Conservation (phyloP, 2,113 vertebrate species). For the Thamnaconus septentrionalis region DNA sequence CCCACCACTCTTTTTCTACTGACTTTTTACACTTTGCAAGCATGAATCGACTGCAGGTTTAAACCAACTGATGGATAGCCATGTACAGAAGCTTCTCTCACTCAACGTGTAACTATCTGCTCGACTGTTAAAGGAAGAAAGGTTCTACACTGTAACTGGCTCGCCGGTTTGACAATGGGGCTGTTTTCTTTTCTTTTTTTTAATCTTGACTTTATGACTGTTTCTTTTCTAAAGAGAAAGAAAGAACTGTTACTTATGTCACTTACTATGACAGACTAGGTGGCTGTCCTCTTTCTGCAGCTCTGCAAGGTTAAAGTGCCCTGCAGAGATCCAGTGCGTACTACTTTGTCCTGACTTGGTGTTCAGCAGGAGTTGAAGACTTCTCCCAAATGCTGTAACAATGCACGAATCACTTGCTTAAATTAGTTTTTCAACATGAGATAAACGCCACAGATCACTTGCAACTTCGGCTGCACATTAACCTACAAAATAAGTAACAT, state of each 20-base stretch:
- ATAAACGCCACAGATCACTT: background rate
- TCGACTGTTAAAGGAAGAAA: conserved; percentile 32
- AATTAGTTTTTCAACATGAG: too few species aligned
- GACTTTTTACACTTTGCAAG: conserved; percentile 3
- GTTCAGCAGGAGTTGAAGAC: conserved; percentile 23
- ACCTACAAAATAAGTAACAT: too few species aligned
- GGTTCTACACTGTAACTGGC: background rate
- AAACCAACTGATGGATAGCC: conserved; percentile 24
- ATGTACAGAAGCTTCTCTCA: conserved; percentile 25
- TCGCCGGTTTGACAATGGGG: conserved; percentile 10
- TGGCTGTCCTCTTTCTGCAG: conserved; percentile 20
- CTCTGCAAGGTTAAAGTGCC: conserved; percentile 35
- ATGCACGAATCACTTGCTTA: too few species aligned
- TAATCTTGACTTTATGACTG: conserved; percentile 67
- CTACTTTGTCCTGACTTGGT: conserved; percentile 6
- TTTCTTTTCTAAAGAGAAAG: conserved; percentile 43
- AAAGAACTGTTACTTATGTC: conserved; percentile 48
- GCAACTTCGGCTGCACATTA: too few species aligned
- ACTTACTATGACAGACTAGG: conserved; percentile 13
- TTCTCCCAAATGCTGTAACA: background rate
- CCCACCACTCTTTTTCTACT: background rate
- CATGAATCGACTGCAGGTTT: conserved; percentile 15
- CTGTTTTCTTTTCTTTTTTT: conserved; percentile 6
- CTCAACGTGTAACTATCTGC: conserved; percentile 36
- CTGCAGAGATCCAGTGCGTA: conserved; percentile 11